Base-by-base conservation (phyloP, 2,797 vertebrate species). In the Meda fulgida region DNA sequence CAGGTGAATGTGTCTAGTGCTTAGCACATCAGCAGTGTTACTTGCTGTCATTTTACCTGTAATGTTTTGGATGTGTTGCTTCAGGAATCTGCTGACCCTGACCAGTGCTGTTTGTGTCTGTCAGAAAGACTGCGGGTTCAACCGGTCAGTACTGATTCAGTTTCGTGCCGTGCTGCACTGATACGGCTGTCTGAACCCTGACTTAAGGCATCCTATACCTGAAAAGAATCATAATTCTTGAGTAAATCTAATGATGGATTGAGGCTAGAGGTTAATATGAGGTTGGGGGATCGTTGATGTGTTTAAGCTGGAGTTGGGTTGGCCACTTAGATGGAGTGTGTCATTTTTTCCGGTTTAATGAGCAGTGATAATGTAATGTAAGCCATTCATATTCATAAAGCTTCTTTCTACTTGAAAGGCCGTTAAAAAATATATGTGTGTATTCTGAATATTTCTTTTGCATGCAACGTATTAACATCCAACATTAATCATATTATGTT, bases 191-290 rank as follows among this genome's bases (percentile, higher is more conserved):
- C 81, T 73, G 70, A 82, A 73, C 19, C 40, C 40, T 82, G 66
- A 81, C n/a, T 38, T 11, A 40, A 14, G 71, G 19, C 67, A 71
- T 60, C 60, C 67, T 1, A 26, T 63, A 83, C 38, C 38, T 51
- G 29, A 65, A 65, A 18, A 46, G 55, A 83, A 60, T 83, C 55
- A 65, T 75, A 83, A 83, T 34, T 65, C 81, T 75, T 48, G 53
- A 75, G 70, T 65, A 83, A 83, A 40, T 76, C 58, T 83, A 66
- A 76, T 76, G 72, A 83, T 38, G 21, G 72, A 53, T 65, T 10
- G 34, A 38, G 16, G 18, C 9, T 23, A 26, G 51, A 71, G 23
- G 34, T 53, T 76, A 29, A 83, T 67, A 5, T 21, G 60, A 75
- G 58, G 40, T 36, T 65, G 40, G 2, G 53, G 70, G 40, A 63